phyloP scores from a whole-genome alignment of 2,797 vertebrate genomes.

The Lophura swinhoii region DNA sequence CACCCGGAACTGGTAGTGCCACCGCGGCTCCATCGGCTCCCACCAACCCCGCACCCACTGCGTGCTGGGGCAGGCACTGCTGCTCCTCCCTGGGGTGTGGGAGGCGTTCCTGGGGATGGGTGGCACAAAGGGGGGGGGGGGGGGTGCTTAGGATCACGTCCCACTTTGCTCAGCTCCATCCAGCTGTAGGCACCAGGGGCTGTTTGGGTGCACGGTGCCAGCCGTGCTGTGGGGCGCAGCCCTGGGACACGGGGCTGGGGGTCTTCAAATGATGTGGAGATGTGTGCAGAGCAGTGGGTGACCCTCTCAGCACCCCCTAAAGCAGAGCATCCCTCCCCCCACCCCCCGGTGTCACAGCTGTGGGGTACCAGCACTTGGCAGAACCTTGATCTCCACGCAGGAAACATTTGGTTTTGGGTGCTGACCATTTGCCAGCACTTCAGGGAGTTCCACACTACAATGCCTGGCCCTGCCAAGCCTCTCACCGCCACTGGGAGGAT shows the following conservation, averaged over 20 bases:
- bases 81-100: conserved; percentile 19
- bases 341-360: rapidly evolving
- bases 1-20: conserved; percentile 91
- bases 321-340: background rate
- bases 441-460: no score
- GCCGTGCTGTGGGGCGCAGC: background rate
- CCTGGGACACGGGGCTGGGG: background rate
- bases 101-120: conserved; percentile 34
- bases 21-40: conserved; percentile 81
- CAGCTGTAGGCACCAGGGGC: background rate
- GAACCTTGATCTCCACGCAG: background rate
- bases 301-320: background rate
- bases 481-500: no score
- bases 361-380: rapidly evolving
- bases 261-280: background rate
- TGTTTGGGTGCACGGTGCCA: background rate
- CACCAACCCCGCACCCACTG: background rate
- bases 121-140: background rate
- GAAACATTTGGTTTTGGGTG: no score
- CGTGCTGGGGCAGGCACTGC: background rate
- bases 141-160: background rate
- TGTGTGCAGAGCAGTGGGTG: no score
- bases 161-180: background rate
- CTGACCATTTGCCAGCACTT: no score
- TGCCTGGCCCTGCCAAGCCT: no score